Evolutionary conservation across 2,797 vertebrate genomes (phyloP), one percentile per base, ranked within the genome.

Genomic region (Otolemur crassicaudatus): DNA sequence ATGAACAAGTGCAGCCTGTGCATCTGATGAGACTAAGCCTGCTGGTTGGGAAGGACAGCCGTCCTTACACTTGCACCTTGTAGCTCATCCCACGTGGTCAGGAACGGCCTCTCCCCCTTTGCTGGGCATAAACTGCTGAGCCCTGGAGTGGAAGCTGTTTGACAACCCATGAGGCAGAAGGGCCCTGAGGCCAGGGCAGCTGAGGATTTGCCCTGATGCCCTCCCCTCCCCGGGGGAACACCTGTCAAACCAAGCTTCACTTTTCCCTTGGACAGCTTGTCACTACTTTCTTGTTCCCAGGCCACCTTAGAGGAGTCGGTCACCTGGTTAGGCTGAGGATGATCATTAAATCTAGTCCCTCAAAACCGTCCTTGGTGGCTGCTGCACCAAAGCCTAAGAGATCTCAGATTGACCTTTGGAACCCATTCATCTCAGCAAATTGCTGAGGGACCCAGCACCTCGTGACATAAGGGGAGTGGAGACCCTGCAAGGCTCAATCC

Each of bases 221-320:
- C 7, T 82, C 90, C 56, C 76, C 7, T 82, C 90, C 46, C 37
- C 11, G 70, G 87, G 58, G 56, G 1, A 6, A 67, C 37, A 25
- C 53, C 84, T 93, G 93, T 85, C 93, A 69, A 83, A 60, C 29
- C 82, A 60, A 13, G 43, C 40, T 67, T 87, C 10, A 2, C 37
- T 46, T 84, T 60, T 14, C 58, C 76, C 69, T 31, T 12, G 49
- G 25, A 63, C 0, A 58, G 4, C 76, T 76, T 84, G 72, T 40
- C 0, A 8, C 61, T 87, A 53, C 85, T 80, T 56, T 88, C 67
- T 60, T 40, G 2, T 73, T 37, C 63, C 29, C 12, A 76, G 77
- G 65, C 31, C 31, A 20, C 0, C 1, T 9, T 17, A 46, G 88
- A 63, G 46, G 61, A 70, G n/a, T 46, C 8, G 20, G 70, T 73